Evolutionary conservation across 2,888 invertebrate species (phyloP).

Genomic region (Ferrisia virgata): DNA sequence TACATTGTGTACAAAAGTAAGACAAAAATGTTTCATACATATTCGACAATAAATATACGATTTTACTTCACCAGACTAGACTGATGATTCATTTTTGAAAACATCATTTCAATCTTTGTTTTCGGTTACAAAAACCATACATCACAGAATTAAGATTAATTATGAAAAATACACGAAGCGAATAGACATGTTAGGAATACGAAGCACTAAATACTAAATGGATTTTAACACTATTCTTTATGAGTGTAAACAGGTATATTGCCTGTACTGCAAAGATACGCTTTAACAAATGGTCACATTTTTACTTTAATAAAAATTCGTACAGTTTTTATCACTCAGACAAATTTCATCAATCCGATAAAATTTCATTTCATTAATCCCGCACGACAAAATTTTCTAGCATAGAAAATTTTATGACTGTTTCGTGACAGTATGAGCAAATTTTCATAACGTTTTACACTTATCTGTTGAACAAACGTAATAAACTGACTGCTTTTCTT

Average conservation of each 20-base stretch:
- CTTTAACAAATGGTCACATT: neutral
- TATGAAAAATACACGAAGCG: neutral
- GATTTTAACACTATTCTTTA: neutral
- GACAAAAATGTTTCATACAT: neutral
- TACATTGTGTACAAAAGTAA: neutral
- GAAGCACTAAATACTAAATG: neutral
- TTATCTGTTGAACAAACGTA: neutral
- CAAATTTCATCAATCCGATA: neutral
- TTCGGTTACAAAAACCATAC: neutral
- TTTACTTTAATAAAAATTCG: neutral
- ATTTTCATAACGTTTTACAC: neutral
- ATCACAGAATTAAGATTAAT: too few relatives aligned
- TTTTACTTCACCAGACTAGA: too few relatives aligned
- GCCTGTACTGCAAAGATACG: neutral
- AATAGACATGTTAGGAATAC: neutral
- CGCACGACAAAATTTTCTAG: neutral
- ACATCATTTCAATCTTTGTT: neutral
- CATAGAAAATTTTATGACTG: neutral
- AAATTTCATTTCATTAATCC: neutral
- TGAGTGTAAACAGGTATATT: neutral
- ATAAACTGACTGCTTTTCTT: neutral
- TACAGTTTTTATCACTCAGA: neutral
- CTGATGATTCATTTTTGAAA: too few relatives aligned
- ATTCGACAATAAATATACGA: neutral
- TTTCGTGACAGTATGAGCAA: neutral